Conservation (phyloP, 1,140 invertebrate species). For the Goniozus legneri region DNA sequence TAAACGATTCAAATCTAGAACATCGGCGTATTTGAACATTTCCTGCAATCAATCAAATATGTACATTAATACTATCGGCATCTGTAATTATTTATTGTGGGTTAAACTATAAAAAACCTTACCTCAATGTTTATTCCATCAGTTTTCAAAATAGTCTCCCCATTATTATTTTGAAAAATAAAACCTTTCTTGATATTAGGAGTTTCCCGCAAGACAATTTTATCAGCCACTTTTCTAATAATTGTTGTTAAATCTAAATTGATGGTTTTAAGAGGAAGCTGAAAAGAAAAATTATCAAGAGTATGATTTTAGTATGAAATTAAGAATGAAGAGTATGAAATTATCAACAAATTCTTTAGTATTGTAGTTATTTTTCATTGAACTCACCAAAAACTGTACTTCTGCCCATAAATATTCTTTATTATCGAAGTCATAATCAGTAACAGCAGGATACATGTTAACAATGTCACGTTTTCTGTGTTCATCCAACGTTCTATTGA, state of each 20-base stretch:
- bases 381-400: too few species aligned
- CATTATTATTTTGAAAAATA: conserved; percentile 61
- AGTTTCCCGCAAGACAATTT: conserved; percentile 76
- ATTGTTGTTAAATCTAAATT: conserved; percentile 76
- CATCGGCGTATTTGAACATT: conserved; percentile 77
- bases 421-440: conserved; percentile 74
- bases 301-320: too few species aligned
- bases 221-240: conserved; percentile 69
- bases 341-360: too few species aligned
- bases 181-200: conserved; percentile 81
- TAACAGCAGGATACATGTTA: conserved; percentile 49
- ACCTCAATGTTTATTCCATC: conserved; percentile 94
- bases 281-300: conserved; percentile 29
- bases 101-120: too few species aligned
- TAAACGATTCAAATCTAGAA: conserved; percentile 81
- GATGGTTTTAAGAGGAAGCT: conserved; percentile 65
- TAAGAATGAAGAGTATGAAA: too few species aligned
- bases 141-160: conserved; percentile 73
- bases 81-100: too few species aligned
- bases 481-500: conserved; percentile 37
- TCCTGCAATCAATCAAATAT: too few species aligned
- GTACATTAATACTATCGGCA: too few species aligned
- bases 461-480: conserved; percentile 41
- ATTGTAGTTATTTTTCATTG: too few species aligned
- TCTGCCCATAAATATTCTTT: not conserved